Base-by-base conservation (phyloP, 2,888 invertebrate species). In the Rhagium mordax region DNA sequence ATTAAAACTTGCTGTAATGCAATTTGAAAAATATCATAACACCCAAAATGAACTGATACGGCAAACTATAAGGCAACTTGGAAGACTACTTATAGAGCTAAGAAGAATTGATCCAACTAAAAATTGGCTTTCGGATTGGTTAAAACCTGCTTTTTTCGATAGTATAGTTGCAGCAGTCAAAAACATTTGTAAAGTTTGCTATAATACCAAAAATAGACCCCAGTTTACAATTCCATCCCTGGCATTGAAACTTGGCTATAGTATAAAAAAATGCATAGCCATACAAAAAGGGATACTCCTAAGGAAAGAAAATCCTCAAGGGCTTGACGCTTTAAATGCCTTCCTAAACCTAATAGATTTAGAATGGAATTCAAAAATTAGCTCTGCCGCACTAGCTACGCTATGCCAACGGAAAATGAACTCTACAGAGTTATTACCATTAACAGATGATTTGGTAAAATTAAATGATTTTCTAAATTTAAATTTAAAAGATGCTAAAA, bases 1-100 rank as follows among this genome's bases (percentile, higher is more conserved):
- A 8, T 27, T 51, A 10, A 29, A 60, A 33, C n/a, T 53, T 33
- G 74, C 70, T 27, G 66, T 69, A 55, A 48, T 76, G 27, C 76
- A 62, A 41, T 73, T 64, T 65, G 75, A 73, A 60, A 72, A 76
- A 68, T 66, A 76, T 64, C 57, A 55, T 62, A 27, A 18, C 10
- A 72, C 72, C 10, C 76, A 76, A 61, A 15, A 20, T 8, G 72
- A 74, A 48, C 33, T 76, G 0, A 76, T 76, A 8, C 33, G 73
- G 24, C 76, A 76, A 59, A 41, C 72, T n/a, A 74, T 76, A 72
- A 67, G 74, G n/a, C 76, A 76, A 69, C 53, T 73, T 7, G 76
- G 55, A n/a, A 60, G 76, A 15, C 47, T 76, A 47, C 15, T 57
- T 8, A 20, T 67, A 21, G 62, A 67, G 57, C 41, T 71, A 15